Conservation (phyloP, 2,113 vertebrate species). For the Ardeotis arabs region DNA sequence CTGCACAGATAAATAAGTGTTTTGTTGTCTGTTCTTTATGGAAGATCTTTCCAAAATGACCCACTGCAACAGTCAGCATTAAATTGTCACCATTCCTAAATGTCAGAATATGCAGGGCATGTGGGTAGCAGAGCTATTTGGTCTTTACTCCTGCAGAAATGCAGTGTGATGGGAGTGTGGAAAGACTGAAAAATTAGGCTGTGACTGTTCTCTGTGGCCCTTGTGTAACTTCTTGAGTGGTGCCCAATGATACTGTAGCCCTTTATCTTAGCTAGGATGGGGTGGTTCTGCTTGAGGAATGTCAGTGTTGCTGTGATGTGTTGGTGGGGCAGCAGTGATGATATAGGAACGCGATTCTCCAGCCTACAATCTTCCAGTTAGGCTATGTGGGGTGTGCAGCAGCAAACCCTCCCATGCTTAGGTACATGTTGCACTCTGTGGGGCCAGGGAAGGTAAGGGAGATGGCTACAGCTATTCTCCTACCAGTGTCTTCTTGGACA, state of each 20-base stretch:
- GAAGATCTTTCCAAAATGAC: neutral
- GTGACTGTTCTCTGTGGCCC: neutral
- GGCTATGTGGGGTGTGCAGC: neutral
- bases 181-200: neutral
- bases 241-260: neutral
- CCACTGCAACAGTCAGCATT: neutral
- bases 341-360: neutral
- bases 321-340: neutral
- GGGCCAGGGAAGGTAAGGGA: neutral
- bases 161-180: neutral
- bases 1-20: neutral
- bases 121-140: neutral
- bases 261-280: neutral
- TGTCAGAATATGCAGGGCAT: neutral
- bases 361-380: no score
- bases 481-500: neutral
- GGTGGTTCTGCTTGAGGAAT: neutral
- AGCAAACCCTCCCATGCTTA: fast-evolving
- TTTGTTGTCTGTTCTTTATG: no score
- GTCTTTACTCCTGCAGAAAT: neutral
- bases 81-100: neutral
- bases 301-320: neutral
- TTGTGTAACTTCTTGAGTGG: neutral
- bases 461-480: neutral
- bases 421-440: neutral